These are phyloP conservation scores for Neosilurus hyrtlii DNA, from an alignment of 2,797 vertebrate species.

Conservation along the genomic window DNA sequence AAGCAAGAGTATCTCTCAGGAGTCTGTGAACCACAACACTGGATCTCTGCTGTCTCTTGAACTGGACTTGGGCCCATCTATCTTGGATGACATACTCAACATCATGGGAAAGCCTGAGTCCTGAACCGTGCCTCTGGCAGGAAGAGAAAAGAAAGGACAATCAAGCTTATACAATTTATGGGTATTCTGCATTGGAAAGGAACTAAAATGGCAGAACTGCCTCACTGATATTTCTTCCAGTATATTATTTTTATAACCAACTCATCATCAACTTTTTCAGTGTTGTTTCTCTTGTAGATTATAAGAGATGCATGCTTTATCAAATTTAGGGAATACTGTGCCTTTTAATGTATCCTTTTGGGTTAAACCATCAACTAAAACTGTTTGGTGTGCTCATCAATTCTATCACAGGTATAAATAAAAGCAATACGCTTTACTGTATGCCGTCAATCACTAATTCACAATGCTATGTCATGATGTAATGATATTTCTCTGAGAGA, in stretches of 20 bases:
- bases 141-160: conserved; percentile 64
- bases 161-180: conserved; percentile 44
- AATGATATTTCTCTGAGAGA: conserved; percentile 44
- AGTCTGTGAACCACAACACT: conserved; percentile 84
- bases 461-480: conserved; percentile 42
- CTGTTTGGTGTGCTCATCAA: conserved; percentile 55
- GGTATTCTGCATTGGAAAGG: conserved; percentile 66
- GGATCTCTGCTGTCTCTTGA: conserved; percentile 92
- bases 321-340: conserved; percentile 67
- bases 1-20: conserved; percentile 80
- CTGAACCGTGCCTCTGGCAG: conserved; percentile 60
- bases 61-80: conserved; percentile 94
- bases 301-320: conserved; percentile 72
- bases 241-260: conserved; percentile 67
- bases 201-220: conserved; percentile 61
- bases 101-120: conserved; percentile 90
- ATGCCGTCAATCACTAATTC: conserved; percentile 47
- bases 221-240: conserved; percentile 39
- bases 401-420: conserved; percentile 55
- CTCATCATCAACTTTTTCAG: conserved; percentile 41
- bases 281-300: conserved; percentile 61
- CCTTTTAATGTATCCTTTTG: conserved; percentile 63
- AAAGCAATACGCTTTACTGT: conserved; percentile 59
- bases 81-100: conserved; percentile 96
- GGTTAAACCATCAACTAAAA: conserved; percentile 56